Conservation (phyloP, 2,797 vertebrate genomes). For the Vultur gryphus region DNA sequence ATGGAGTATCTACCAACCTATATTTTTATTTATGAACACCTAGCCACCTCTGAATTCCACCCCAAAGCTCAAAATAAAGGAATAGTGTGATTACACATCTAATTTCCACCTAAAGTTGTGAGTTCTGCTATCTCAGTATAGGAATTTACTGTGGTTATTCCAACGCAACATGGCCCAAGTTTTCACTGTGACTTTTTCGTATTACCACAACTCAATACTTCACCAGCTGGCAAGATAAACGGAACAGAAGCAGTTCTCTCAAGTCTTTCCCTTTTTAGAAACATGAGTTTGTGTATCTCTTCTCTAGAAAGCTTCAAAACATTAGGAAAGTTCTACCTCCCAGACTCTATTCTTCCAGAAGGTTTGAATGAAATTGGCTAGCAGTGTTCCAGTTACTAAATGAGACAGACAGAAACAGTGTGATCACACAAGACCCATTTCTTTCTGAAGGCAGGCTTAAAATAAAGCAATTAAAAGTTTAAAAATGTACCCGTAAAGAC, state of each 20-base stretch:
- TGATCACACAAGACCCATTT: not conserved
- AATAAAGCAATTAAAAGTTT: not conserved
- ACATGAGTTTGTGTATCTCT: not conserved
- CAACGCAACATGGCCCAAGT: not conserved
- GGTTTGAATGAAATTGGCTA: not conserved
- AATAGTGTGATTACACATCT: not conserved
- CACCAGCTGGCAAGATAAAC: not conserved
- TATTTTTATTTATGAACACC: not conserved
- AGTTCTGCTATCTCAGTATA: not conserved
- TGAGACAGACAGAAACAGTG: not conserved
- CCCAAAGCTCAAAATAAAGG: not conserved
- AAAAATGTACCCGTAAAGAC: not conserved
- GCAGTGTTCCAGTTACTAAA: not conserved
- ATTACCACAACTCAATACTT: not conserved
- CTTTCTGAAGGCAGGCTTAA: not conserved
- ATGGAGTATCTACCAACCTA: not conserved
- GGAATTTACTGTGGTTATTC: not conserved
- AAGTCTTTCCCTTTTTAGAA: not conserved
- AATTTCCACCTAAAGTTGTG: not conserved
- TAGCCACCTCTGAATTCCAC: not conserved
- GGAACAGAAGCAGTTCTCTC: not conserved
- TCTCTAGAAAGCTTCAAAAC: not conserved
- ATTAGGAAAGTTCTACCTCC: not conserved
- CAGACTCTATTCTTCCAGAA: not conserved
- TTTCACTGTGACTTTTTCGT: not conserved